A percentile compares a stretch with the other conserved stretches of the same genome.
These are phyloP conservation scores for Brachyopa scutellaris DNA, from an alignment of 2,888 invertebrate species.

Conservation along the genomic window DNA sequence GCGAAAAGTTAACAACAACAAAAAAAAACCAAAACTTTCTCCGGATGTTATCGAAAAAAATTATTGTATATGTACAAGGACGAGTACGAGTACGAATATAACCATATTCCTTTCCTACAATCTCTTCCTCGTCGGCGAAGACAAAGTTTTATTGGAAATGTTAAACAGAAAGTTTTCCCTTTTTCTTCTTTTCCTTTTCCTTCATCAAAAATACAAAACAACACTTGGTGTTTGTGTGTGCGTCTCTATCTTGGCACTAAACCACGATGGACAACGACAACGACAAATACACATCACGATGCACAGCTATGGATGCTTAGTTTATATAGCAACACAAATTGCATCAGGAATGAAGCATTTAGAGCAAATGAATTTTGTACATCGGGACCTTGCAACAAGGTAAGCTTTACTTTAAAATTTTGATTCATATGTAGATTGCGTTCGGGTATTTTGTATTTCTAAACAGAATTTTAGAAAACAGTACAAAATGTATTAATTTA, in stretches of 20 bases:
- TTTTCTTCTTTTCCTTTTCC: constrained; percentile 32
- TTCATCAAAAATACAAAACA: constrained; percentile 49
- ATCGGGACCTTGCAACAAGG: constrained; percentile 93
- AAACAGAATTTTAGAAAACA: too few species aligned
- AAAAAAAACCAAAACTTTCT: constrained; percentile 57
- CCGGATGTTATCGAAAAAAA: constrained; percentile 68
- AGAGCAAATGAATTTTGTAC: constrained; percentile 92
- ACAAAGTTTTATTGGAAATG: constrained; percentile 73
- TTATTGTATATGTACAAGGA: constrained; percentile 1
- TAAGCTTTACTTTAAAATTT: too few species aligned
- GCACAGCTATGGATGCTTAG: constrained; percentile 89
- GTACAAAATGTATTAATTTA: too few species aligned
- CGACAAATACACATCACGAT: constrained; percentile 76
- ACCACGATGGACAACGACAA: not conserved
- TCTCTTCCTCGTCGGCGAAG: too few species aligned
- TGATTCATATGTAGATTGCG: too few species aligned
- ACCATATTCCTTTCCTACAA: too few species aligned
- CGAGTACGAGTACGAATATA: not conserved
- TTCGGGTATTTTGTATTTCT: too few species aligned
- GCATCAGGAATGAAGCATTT: constrained; percentile 95
- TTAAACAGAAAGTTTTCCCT: constrained; percentile 65
- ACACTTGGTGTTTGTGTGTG: constrained; percentile 35
- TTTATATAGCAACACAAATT: constrained; percentile 93
- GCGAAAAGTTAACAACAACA: constrained; percentile 51
- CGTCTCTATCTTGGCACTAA: constrained; percentile 1